phyloP scores from a whole-genome alignment of 2,113 vertebrate genomes.

The Arothron firmamentum region DNA sequence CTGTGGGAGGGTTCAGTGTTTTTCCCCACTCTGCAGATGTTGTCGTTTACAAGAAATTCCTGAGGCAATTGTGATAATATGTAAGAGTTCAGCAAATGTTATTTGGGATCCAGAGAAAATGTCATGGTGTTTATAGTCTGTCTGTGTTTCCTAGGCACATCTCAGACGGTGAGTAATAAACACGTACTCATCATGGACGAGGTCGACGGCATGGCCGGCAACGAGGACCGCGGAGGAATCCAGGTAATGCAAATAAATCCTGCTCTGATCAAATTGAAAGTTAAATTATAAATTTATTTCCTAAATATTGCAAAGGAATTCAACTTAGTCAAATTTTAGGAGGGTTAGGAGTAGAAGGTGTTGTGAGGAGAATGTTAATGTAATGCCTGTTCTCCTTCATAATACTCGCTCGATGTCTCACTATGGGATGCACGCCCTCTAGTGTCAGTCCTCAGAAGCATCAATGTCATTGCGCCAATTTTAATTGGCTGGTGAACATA shows the following conservation, averaged over 20 bases:
- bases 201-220: slow-evolving; percentile 97
- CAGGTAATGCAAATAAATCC: slow-evolving; percentile 75
- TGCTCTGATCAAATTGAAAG: background rate
- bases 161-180: slow-evolving; percentile 78
- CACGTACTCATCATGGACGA: slow-evolving; percentile 98
- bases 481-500: no score
- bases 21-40: no score
- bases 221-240: slow-evolving; percentile 93
- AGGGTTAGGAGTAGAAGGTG: no score
- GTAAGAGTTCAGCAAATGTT: background rate
- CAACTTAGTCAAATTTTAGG: background rate
- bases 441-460: no score
- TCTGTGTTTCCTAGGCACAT: slow-evolving; percentile 71
- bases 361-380: no score
- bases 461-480: no score
- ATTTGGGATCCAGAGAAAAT: no score
- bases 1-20: no score
- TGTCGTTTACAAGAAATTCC: background rate
- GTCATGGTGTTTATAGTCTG: background rate
- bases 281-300: background rate
- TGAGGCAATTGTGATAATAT: background rate
- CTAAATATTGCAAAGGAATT: no score
- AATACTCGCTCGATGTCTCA: no score
- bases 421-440: no score
- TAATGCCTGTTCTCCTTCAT: no score